Evolutionary conservation across 2,797 vertebrate species (phyloP), one percentile per base, ranked within the genome.

Genomic region (Gymnodraco acuticeps): DNA sequence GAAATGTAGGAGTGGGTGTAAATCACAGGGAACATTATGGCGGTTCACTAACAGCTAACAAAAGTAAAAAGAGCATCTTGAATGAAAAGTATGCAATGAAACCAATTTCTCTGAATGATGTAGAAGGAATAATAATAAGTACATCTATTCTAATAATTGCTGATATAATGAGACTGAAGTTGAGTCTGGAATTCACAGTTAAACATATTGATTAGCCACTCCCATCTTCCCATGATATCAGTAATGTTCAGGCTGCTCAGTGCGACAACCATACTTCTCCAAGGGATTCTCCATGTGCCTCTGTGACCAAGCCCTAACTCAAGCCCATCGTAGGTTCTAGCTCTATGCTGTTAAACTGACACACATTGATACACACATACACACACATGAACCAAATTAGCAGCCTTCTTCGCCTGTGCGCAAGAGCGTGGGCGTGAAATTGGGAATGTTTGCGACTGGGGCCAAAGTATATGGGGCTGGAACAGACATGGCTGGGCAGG

Each of bases 371-470:
- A 68, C 51, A 69, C 69, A 75, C 33, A 69, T 2, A 65, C 42
- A 73, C 54, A 87, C 82, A 89, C 81, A 75, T 78, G 65, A 89
- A 84, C 64, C 77, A 81, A 93, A 93, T 90, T 90, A 91, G 82
- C 83, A 81, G 71, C 9, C 70, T 17, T 61, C 71, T 82, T 80
- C 43, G 63, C 80, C 77, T 85, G 83, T 53, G 71, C 76, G 42
- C 81, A 73, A 67, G 80, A 89, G 82, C 70, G 54, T 76, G 74
- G 78, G 88, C 71, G 85, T 92, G 89, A 93, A 93, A 94, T 93
- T 88, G 76, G 70, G 85, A 93, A 88, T 90, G 88, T 90, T 89
- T 86, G 78, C 41, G 33, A 84, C 71, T 58, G 38, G 27, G 77
- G 61, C 79, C 62, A 82, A 73, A 80, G 77, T 83, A 71, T 65